Conservation (phyloP, 2,888 invertebrate species). For the Mechanitis mazaeus region DNA sequence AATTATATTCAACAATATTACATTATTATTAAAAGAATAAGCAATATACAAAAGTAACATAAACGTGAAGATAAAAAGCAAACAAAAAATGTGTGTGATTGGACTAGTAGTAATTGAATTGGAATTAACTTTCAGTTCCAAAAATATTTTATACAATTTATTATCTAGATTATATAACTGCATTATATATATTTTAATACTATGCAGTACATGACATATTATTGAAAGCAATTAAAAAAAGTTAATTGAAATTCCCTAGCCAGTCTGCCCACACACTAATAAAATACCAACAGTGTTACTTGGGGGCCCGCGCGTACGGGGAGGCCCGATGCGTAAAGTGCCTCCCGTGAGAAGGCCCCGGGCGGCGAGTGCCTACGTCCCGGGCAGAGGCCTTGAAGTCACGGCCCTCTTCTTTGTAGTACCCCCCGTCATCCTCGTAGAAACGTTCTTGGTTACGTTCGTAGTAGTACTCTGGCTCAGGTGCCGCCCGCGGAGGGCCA, state of each 20-base stretch:
- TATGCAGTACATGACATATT: too few relatives aligned
- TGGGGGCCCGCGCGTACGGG: conserved; percentile 63
- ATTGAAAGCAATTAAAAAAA: not conserved
- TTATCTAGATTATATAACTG: too few relatives aligned
- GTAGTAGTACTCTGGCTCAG: conserved; percentile 83
- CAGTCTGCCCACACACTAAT: conserved; percentile 21
- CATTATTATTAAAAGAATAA: conserved; percentile 1
- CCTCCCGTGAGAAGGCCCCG: conserved; percentile 32
- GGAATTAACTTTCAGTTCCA: not conserved
- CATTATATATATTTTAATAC: too few relatives aligned
- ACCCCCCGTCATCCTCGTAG: conserved; percentile 58
- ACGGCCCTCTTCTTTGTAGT: conserved; percentile 48
- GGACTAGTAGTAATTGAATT: not conserved
- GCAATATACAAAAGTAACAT: not conserved
- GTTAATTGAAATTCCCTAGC: not conserved
- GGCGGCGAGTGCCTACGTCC: conserved; percentile 61
- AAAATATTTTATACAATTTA: too few relatives aligned
- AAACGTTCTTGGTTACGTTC: conserved; percentile 66
- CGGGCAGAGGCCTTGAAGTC: conserved; percentile 59
- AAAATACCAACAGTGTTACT: conserved; percentile 44
- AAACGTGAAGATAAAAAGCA: not conserved
- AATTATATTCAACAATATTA: conserved; percentile 10
- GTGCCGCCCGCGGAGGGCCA: conserved; percentile 77
- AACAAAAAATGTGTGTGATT: not conserved
- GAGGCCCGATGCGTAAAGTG: conserved; percentile 44